phyloP scores from a whole-genome alignment of 2,888 invertebrate species.

The Nymphalis urticae region DNA sequence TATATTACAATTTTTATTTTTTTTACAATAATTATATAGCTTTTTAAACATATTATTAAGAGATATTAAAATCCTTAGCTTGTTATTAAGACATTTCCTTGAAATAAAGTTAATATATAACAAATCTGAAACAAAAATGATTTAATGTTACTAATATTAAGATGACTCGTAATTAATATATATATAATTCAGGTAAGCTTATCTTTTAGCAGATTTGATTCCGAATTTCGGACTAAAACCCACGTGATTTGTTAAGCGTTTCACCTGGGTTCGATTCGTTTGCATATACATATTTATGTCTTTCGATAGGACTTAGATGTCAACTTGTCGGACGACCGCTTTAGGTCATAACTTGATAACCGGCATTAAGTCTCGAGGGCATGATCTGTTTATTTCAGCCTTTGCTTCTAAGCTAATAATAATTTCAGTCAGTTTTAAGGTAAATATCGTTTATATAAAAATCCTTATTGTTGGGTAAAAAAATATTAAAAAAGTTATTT shows the following conservation, averaged over 20 bases:
- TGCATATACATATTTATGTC: not conserved
- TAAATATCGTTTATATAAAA: not conserved
- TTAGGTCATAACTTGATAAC: conserved; percentile 27
- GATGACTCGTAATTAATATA: too few relatives aligned
- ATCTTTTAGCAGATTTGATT: too few relatives aligned
- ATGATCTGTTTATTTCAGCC: conserved; percentile 20
- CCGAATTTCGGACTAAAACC: too few relatives aligned
- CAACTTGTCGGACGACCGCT: conserved; percentile 20
- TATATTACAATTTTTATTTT: too few relatives aligned
- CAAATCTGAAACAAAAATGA: too few relatives aligned
- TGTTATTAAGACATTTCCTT: too few relatives aligned
- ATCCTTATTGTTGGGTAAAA: not conserved
- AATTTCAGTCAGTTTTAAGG: conserved; percentile 4
- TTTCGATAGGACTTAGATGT: conserved; percentile 16
- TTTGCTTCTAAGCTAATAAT: conserved; percentile 2
- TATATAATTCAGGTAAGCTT: too few relatives aligned
- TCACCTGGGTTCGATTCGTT: not conserved
- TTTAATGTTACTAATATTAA: too few relatives aligned
- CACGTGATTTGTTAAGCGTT: not conserved
- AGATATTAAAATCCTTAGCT: too few relatives aligned
- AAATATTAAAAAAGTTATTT: not conserved
- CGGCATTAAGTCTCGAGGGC: conserved; percentile 19
- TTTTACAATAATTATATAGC: too few relatives aligned
- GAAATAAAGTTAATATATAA: too few relatives aligned
- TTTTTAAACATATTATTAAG: too few relatives aligned